Base-by-base conservation (phyloP, 2,888 invertebrate genomes). In the Drosophila phalerata region DNA sequence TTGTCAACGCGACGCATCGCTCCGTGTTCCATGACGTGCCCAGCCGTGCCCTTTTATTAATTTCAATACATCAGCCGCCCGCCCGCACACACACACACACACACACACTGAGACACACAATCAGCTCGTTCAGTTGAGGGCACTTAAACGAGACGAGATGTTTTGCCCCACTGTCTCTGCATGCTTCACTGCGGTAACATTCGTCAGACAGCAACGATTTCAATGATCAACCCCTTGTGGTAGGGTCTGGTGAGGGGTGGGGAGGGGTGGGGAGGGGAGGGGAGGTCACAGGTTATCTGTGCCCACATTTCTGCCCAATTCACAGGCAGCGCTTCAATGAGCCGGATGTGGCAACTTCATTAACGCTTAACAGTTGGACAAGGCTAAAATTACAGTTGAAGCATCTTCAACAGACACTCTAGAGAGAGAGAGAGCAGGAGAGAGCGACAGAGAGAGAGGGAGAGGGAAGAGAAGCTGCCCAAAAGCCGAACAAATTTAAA, bases 31-130 rank as follows among this genome's bases (percentile, higher is more conserved):
- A 42, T 78, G 76, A 69, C 74, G 70, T 75, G 71, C 82, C 82
- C 79, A 79, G 76, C 65, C 74, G 70, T 71, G 71, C 82, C 82
- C 79, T 81, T 71, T 85, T 88, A 85, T 85, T 88, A 84, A 84
- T 84, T 88, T 88, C 88, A 77, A 82, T 83, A 75, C 86, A 82
- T 83, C 85, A 69, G 61, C 19, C 43, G 19, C 34, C 32, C 51
- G 45, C 67, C 32, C 51, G 19, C 30, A 25, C 42, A 38, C 40
- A 19, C 43, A 25, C 56, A 19, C 42, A 22, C 32, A 47, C 58
- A 13, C 47, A 38, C 56, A 38, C 49, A 40, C 19, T 22, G 28
- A 28, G 28, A 25, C 13, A 42, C 15, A 30, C 25, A 47, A 28
- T 28, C 28, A 38, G 45, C 55, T 55, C 49, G 51, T 76, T 71